These are phyloP conservation scores for Porites australiensis DNA, from an alignment of 64 coral and sea anemone species.

Conservation along the genomic window DNA sequence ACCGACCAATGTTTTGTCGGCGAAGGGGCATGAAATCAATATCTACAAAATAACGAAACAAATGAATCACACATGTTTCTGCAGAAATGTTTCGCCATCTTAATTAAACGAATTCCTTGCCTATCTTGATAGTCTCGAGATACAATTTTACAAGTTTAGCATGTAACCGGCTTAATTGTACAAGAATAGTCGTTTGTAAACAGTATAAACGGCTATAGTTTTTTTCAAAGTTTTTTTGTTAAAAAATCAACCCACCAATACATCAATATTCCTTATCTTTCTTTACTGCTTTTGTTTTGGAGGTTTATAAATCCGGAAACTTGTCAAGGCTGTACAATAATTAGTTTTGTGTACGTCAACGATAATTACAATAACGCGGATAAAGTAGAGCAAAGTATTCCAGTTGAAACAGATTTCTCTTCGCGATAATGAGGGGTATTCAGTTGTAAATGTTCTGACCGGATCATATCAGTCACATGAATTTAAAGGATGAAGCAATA, in stretches of 20 bases:
- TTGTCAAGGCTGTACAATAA: not conserved
- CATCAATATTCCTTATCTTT: not conserved
- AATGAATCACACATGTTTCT: not conserved
- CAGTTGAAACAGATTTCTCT: not conserved
- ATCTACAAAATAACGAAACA: not conserved
- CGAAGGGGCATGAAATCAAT: not conserved
- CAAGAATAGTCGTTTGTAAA: not conserved
- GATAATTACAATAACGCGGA: not conserved
- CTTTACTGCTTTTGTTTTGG: not conserved
- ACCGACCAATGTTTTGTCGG: not conserved
- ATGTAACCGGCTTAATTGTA: not conserved
- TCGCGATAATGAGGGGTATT: not conserved
- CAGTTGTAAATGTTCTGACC: not conserved
- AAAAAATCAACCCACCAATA: no score
- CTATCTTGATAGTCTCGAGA: not conserved
- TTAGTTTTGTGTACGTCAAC: constrained; percentile 24
- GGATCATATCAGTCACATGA: not conserved
- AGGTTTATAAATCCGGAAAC: not conserved
- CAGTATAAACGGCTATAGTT: no score
- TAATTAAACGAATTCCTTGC: not conserved
- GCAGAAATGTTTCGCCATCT: not conserved
- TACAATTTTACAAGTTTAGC: not conserved
- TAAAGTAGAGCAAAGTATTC: not conserved
- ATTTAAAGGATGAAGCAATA: not conserved
- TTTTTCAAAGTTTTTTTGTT: no score